Conservation (phyloP, 1,140 invertebrate genomes). For the Megalonaias nervosa region DNA sequence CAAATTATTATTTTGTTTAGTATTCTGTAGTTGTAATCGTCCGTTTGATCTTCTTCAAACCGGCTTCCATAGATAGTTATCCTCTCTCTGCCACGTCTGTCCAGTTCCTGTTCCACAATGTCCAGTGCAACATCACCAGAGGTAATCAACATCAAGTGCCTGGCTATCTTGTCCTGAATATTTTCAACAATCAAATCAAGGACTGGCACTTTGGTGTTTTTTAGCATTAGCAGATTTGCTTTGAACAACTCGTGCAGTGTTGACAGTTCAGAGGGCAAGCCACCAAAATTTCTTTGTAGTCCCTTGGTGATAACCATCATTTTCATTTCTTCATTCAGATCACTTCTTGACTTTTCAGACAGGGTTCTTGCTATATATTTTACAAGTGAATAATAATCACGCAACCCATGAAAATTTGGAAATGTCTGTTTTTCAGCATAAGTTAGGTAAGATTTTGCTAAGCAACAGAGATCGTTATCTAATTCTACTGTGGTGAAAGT, state of each 20-base stretch:
- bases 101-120: constrained; percentile 38
- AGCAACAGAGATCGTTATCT: too few species aligned
- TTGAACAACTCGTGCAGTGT: constrained; percentile 28
- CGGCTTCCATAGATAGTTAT: constrained; percentile 54
- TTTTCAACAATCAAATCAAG: constrained; percentile 44
- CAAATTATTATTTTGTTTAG: constrained; percentile 59
- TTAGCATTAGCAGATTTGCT: not conserved
- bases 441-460: constrained; percentile 44
- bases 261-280: constrained; percentile 36
- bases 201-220: not conserved
- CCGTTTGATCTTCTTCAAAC: constrained; percentile 54
- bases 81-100: constrained; percentile 22
- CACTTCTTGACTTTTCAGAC: not conserved
- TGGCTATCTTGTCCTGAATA: constrained; percentile 33
- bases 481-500: too few species aligned
- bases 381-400: constrained; percentile 58
- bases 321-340: constrained; percentile 12
- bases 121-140: constrained; percentile 46
- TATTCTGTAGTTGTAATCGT: constrained; percentile 57
- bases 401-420: constrained; percentile 56
- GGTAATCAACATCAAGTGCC: constrained; percentile 52
- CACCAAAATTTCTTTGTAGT: constrained; percentile 56
- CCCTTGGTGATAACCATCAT: constrained; percentile 34
- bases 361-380: constrained; percentile 50
- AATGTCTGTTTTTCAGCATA: constrained; percentile 41